Conservation (phyloP, 2,888 invertebrate species). For the Deilephila porcellus region DNA sequence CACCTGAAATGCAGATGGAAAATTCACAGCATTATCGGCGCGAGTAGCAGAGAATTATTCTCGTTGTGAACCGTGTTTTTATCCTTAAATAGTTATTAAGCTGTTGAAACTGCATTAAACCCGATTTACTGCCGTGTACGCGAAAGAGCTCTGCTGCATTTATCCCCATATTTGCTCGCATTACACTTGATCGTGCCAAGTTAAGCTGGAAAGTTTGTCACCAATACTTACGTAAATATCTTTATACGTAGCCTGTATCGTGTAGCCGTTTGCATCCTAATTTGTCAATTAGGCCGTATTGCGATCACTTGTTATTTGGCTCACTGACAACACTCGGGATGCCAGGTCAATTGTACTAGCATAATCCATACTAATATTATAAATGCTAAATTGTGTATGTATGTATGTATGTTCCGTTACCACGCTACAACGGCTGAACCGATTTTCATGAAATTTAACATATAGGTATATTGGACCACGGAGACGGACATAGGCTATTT, state of each 20-base stretch:
- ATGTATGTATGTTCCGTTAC: too few species aligned
- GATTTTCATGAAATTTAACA: too few species aligned
- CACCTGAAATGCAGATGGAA: neutral
- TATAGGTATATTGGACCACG: too few species aligned
- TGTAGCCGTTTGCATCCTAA: too few species aligned
- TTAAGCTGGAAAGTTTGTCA: neutral
- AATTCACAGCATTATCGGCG: neutral
- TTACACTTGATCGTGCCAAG: neutral
- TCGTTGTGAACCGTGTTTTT: neutral
- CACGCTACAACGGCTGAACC: too few species aligned
- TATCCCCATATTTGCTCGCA: neutral
- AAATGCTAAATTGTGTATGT: too few species aligned
- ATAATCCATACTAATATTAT: too few species aligned
- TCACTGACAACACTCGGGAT: too few species aligned
- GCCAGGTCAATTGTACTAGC: too few species aligned
- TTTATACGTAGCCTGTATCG: neutral
- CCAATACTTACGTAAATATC: neutral
- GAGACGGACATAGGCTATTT: too few species aligned
- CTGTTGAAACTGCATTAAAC: neutral
- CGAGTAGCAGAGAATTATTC: neutral
- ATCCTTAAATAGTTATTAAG: slow-evolving; percentile 13
- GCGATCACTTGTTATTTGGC: too few species aligned
- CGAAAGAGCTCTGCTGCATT: neutral
- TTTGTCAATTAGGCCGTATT: too few species aligned
- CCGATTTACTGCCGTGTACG: neutral